These are phyloP conservation scores for Drosophila cognata DNA, from an alignment of 2,888 invertebrate genomes.

Conservation along the genomic window DNA sequence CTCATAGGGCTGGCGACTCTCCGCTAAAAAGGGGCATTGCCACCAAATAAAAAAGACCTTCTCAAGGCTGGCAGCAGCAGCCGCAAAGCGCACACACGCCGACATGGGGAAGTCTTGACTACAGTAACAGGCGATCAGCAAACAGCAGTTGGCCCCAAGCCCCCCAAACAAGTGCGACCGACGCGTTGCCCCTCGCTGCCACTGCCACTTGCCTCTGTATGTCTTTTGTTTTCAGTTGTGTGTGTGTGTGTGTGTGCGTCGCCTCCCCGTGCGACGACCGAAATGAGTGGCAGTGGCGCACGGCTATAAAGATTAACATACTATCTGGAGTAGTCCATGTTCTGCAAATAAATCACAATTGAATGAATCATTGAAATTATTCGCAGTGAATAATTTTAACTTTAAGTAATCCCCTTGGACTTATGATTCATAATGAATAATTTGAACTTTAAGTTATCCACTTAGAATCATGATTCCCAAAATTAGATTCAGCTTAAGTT, in stretches of 20 bases:
- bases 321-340: background rate
- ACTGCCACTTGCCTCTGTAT: background rate
- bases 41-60: slow-evolving; percentile 54
- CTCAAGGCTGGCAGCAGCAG: slow-evolving; percentile 58
- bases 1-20: slow-evolving; percentile 9
- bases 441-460: background rate
- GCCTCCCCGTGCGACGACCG: background rate
- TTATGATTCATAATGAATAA: too few species aligned
- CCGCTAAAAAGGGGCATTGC: slow-evolving; percentile 48
- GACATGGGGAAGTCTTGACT: slow-evolving; percentile 85
- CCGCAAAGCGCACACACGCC: slow-evolving; percentile 72
- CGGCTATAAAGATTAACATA: background rate
- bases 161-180: background rate
- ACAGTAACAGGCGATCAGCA: slow-evolving; percentile 75
- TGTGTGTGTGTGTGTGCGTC: background rate
- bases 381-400: background rate
- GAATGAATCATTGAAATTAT: background rate
- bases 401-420: background rate
- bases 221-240: background rate
- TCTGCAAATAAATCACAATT: background rate
- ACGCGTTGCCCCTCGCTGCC: background rate
- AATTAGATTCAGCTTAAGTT: too few species aligned
- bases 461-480: too few species aligned
- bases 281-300: slow-evolving; percentile 2
- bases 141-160: background rate